Conservation (phyloP, 2,113 vertebrate species). For the Ctenomys sociabilis region DNA sequence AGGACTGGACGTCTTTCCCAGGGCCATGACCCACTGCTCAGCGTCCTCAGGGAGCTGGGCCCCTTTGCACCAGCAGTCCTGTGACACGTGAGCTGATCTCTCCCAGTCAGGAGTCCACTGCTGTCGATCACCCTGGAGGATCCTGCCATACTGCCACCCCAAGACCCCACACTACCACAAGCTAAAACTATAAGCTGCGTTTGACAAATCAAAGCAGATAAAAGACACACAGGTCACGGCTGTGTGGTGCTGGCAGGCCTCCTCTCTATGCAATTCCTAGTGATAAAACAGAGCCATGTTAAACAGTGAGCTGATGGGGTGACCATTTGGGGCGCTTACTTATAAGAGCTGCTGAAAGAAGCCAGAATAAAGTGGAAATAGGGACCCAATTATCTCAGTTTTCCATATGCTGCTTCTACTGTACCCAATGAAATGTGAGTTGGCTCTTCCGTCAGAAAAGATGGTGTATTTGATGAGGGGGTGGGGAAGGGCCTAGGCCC, state of each 20-base stretch:
- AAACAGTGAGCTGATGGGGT: not conserved
- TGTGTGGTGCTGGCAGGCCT: not conserved
- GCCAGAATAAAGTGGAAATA: not conserved
- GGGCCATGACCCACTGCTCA: not conserved
- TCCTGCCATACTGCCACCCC: not conserved
- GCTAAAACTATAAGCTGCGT: not conserved
- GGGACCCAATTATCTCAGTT: not conserved
- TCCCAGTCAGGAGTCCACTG: not conserved
- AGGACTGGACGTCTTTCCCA: not conserved
- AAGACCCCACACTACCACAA: not conserved
- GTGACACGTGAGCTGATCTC: not conserved
- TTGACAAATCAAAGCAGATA: not conserved
- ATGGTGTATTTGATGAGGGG: not conserved
- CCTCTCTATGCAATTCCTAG: not conserved
- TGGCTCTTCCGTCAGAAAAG: not conserved
- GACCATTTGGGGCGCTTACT: not conserved
- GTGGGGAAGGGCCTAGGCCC: not conserved
- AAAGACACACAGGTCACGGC: not conserved
- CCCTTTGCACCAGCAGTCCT: not conserved
- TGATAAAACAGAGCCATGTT: not conserved
- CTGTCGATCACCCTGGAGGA: not conserved
- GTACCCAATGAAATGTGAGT: not conserved
- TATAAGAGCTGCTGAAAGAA: conserved; percentile 49
- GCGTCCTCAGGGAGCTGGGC: not conserved
- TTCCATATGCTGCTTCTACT: not conserved